Percentiles rank a stretch among this genome's conserved stretches.
Conservation (phyloP, 2,113 vertebrate species). For the Passer montanus region DNA sequence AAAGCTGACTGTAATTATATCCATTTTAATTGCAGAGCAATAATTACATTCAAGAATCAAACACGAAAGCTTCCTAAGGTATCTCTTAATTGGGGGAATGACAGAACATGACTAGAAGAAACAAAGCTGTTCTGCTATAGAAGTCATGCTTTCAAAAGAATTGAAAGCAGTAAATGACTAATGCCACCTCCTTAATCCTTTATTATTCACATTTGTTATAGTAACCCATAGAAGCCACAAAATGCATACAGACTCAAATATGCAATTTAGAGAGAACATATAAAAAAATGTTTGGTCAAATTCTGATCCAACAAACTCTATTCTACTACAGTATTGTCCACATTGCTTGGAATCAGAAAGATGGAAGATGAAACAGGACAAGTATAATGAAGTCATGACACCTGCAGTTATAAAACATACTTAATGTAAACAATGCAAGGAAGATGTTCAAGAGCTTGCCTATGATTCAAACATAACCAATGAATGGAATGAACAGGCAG, state of each 20-base stretch:
- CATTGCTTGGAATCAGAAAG: not conserved
- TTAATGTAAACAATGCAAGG: not conserved
- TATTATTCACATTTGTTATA: not conserved
- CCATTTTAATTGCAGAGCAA: constrained; percentile 9
- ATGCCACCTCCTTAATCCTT: not conserved
- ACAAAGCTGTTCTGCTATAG: not conserved
- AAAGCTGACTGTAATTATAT: not conserved
- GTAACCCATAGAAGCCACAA: not conserved
- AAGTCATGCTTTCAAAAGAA: not conserved
- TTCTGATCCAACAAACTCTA: not conserved
- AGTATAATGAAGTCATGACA: not conserved
- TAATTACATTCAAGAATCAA: not conserved
- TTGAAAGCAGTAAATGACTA: not conserved
- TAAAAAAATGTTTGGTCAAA: not conserved
- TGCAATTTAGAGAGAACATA: not conserved
- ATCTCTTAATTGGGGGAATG: not conserved
- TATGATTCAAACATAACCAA: not conserved
- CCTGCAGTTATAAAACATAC: not conserved
- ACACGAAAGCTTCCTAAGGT: not conserved
- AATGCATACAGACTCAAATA: not conserved
- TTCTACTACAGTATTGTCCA: not conserved
- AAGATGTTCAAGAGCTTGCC: not conserved
- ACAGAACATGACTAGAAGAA: not conserved
- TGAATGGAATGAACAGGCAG: not conserved
- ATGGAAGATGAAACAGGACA: not conserved